Percentiles rank a stretch among this genome's conserved stretches.
phyloP scores from a whole-genome alignment of 2,888 invertebrate genomes.

The Agonum fuliginosum region DNA sequence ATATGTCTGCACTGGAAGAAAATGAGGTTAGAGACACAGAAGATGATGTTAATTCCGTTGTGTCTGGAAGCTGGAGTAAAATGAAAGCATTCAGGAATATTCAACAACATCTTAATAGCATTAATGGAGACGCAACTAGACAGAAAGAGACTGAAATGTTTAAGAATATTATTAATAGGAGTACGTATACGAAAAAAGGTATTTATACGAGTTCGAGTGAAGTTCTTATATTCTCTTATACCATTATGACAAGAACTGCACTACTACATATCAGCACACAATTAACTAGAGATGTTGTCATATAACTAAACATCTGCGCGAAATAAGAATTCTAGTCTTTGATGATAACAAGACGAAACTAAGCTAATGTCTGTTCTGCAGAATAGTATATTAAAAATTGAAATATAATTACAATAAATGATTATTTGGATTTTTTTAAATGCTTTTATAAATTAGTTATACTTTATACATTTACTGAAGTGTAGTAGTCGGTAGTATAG shows the following conservation, averaged over 20 bases:
- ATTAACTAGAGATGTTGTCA: too few species aligned
- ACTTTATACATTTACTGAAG: too few species aligned
- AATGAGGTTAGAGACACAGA: slow-evolving; percentile 63
- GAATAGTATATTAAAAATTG: too few species aligned
- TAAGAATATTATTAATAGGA: slow-evolving; percentile 57
- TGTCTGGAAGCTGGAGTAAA: slow-evolving; percentile 77
- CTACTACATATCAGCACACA: too few species aligned
- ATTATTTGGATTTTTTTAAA: too few species aligned
- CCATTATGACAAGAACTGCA: too few species aligned
- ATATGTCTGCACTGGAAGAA: slow-evolving; percentile 71
- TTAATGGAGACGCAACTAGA: slow-evolving; percentile 46
- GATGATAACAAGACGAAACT: too few species aligned
- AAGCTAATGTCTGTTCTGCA: too few species aligned
- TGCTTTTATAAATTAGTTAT: too few species aligned
- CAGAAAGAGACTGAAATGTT: slow-evolving; percentile 34
- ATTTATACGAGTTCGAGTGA: slow-evolving; percentile 55
- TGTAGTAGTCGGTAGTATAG: too few species aligned
- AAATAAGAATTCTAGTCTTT: neutral
- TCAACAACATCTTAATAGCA: slow-evolving; percentile 65
- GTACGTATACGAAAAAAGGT: slow-evolving; percentile 58
- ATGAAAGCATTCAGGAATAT: slow-evolving; percentile 73
- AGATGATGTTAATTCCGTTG: slow-evolving; percentile 70
- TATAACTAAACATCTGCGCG: too few species aligned
- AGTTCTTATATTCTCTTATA: slow-evolving; percentile 18
- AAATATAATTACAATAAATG: too few species aligned